Evolutionary conservation across 2,797 vertebrate species (phyloP), one percentile per base, ranked within the genome.

Genomic region (Chelidonichthys spinosus): DNA sequence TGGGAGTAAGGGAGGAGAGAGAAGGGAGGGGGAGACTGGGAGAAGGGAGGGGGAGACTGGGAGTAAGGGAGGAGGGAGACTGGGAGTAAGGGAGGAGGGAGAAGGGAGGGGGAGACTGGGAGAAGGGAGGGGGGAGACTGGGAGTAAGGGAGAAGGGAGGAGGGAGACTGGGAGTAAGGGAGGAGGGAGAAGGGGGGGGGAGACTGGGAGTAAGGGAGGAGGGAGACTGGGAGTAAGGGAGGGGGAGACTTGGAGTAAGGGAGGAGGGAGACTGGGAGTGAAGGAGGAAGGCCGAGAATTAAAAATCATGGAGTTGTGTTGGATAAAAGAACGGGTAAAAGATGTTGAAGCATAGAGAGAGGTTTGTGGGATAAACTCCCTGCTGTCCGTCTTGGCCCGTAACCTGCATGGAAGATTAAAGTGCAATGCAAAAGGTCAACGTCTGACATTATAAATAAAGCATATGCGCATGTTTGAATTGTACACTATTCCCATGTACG

Each of bases 341-440:
- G 76, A 87, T 79, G 85, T 76, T 56, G 53, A 50, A 40, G 76
- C 17, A 63, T 61, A 4, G 5, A 13, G 72, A 54, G 58, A 68
- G 60, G 40, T 55, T 63, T 66, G 67, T 65, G 36, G 50, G 67
- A 84, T 67, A 37, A 60, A 69, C 10, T 73, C 70, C 80, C 54
- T 44, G 35, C 73, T 69, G 74, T 84, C 72, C 83, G 56, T 64
- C 63, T 62, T 66, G 52, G 25, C 55, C 70, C 6, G 49, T 76
- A 82, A 82, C 81, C 76, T 77, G 74, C 75, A 61, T 7, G 10
- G 53, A 76, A 84, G 74, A 92, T 88, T 76, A 72, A 83, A 87
- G 64, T 62, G 43, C 25, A 60, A 83, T 59, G 72, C 75, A 76
- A 88, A 86, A 85, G 84, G 85, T 89, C 82, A 77, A 17, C 47